Percentiles rank a stretch among this genome's conserved stretches.
phyloP scores from a whole-genome alignment of 2,113 vertebrate genomes.

The Phaetusa simplex region DNA sequence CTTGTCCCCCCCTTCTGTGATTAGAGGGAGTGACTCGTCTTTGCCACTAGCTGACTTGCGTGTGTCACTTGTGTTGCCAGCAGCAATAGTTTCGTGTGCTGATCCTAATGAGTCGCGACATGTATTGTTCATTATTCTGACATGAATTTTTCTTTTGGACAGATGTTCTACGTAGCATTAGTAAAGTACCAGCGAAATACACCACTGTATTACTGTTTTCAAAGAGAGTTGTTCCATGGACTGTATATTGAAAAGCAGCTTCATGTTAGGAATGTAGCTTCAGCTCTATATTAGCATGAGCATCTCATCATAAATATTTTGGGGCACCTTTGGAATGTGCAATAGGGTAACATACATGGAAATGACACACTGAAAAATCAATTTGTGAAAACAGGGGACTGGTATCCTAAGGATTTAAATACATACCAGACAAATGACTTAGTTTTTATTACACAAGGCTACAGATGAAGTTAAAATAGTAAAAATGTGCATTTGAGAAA shows the following conservation, averaged over 20 bases:
- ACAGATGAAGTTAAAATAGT: conserved; percentile 18
- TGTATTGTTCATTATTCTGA: conserved; percentile 72
- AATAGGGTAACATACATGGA: not conserved
- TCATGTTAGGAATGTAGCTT: not conserved
- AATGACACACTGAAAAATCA: conserved; percentile 24
- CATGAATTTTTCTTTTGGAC: conserved; percentile 52
- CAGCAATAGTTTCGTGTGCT: conserved; percentile 30
- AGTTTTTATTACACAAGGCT: conserved; percentile 7
- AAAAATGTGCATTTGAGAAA: not conserved
- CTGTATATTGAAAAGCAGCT: not conserved
- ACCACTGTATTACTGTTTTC: not conserved
- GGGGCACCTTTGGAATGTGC: not conserved
- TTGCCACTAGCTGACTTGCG: conserved; percentile 63
- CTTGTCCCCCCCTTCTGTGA: not conserved
- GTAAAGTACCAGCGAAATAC: not conserved
- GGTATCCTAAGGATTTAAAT: conserved; percentile 6
- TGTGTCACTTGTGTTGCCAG: conserved; percentile 43
- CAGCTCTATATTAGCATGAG: not conserved
- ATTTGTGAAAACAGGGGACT: not conserved
- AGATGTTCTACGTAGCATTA: not conserved
- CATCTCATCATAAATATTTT: not conserved
- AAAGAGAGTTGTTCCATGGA: not conserved
- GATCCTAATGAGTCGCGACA: conserved; percentile 68
- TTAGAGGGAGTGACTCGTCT: conserved; percentile 48
- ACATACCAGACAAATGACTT: conserved; percentile 60